These are phyloP conservation scores for Hydractinia symbiolongicarpus DNA, from an alignment of 30 jellyfish, hydroid and myxozoan species.

Conservation along the genomic window DNA sequence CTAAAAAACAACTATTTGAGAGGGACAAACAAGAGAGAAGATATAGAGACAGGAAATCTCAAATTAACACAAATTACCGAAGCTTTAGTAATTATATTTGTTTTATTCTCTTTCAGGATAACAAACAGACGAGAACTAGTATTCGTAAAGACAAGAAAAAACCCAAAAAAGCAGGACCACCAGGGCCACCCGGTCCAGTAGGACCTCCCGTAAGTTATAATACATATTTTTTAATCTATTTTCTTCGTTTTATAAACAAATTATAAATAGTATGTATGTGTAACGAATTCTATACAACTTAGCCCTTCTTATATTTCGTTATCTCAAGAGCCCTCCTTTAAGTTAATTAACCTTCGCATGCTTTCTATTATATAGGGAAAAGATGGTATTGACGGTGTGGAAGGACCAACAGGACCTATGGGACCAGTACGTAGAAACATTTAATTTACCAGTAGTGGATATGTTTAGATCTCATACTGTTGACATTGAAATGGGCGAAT, in stretches of 20 bases:
- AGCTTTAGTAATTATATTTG: neutral
- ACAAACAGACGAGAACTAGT: conserved; percentile 5
- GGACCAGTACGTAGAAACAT: conserved; percentile 34
- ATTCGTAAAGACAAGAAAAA: neutral
- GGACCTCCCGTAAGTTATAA: conserved; percentile 9
- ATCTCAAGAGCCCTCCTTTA: neutral
- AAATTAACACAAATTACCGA: neutral
- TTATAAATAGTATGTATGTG: neutral
- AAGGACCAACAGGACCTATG: conserved; percentile 38
- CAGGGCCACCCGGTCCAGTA: conserved; percentile 22
- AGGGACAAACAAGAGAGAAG: too few relatives aligned
- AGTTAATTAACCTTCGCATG: neutral
- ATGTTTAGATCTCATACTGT: neutral
- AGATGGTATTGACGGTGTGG: conserved; percentile 10
- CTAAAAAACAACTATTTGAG: too few relatives aligned
- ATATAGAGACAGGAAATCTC: neutral
- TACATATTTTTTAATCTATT: neutral
- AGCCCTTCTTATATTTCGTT: neutral
- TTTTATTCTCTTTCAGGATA: neutral
- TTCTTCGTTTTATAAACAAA: neutral
- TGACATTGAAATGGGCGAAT: neutral
- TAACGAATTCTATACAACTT: neutral
- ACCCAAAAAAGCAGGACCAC: neutral
- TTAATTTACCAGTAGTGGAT: neutral
- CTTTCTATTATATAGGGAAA: conserved; percentile 7